These are phyloP conservation scores for Oryzaephilus surinamensis DNA, from an alignment of 1,140 invertebrate genomes.

Conservation along the genomic window DNA sequence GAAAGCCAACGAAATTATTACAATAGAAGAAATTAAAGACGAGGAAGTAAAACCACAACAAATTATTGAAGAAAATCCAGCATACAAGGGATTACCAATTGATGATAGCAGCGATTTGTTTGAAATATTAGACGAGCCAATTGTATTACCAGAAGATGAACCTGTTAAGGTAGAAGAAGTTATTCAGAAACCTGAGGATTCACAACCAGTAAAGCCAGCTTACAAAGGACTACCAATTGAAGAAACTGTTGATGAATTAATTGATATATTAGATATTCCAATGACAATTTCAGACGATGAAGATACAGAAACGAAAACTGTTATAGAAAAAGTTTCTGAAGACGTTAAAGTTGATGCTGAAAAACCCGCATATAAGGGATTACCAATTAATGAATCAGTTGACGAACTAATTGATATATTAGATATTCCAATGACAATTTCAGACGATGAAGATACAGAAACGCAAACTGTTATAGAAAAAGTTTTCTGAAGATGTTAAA, in stretches of 20 bases:
- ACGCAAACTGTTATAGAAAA: slow-evolving; percentile 26
- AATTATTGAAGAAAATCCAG: slow-evolving; percentile 6
- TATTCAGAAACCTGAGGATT: slow-evolving; percentile 1
- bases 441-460: slow-evolving; percentile 21
- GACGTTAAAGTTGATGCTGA: neutral
- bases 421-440: slow-evolving; percentile 38
- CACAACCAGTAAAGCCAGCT: slow-evolving; percentile 15
- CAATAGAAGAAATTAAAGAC: slow-evolving; percentile 1
- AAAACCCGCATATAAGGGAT: slow-evolving; percentile 32
- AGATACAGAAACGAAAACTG: slow-evolving; percentile 4
- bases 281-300: slow-evolving; percentile 32
- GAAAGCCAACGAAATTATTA: neutral
- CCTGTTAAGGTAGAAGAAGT: slow-evolving; percentile 6
- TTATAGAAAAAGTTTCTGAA: slow-evolving; percentile 3
- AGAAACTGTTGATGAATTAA: slow-evolving; percentile 39
- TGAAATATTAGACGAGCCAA: neutral
- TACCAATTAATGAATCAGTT: slow-evolving; percentile 39
- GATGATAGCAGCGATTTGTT: slow-evolving; percentile 2
- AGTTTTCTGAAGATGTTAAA: neutral
- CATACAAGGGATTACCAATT: slow-evolving; percentile 4
- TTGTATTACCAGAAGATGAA: neutral
- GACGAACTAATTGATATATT: slow-evolving; percentile 38
- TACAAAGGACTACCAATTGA: slow-evolving; percentile 40
- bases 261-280: slow-evolving; percentile 43
- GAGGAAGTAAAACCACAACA: slow-evolving; percentile 7